Evolutionary conservation across 2,888 invertebrate species (phyloP).

Genomic region (Aethes cnicana): DNA sequence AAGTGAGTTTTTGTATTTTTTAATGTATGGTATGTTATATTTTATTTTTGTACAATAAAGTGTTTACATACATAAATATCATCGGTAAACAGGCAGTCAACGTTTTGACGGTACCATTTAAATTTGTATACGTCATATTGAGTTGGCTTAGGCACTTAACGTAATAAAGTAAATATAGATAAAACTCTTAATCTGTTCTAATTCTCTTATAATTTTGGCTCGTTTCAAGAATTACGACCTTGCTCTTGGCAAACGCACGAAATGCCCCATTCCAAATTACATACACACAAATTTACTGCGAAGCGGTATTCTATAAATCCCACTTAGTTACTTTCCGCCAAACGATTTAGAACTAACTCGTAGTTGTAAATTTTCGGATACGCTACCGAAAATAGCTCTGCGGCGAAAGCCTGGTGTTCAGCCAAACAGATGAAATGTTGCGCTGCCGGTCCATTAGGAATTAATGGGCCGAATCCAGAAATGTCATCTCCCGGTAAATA

Average conservation of each 20-base stretch:
- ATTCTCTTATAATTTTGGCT: too few species aligned
- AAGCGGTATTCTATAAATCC: conserved; percentile 67
- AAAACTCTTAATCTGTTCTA: too few species aligned
- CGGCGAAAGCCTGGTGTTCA: conserved; percentile 67
- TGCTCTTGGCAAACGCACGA: conserved; percentile 30
- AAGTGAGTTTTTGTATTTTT: too few species aligned
- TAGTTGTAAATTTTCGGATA: conserved; percentile 76
- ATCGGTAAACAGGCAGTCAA: too few species aligned
- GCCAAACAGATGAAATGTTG: conserved; percentile 80
- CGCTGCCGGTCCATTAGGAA: conserved; percentile 76
- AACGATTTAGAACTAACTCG: conserved; percentile 77
- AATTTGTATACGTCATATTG: too few species aligned
- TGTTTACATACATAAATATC: too few species aligned
- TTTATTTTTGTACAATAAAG: too few species aligned
- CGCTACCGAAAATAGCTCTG: conserved; percentile 75
- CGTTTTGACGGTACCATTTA: too few species aligned
- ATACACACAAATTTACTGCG: conserved; percentile 62
- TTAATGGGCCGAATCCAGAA: conserved; percentile 79
- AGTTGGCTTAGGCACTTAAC: too few species aligned
- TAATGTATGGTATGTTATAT: too few species aligned
- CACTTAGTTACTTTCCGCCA: conserved; percentile 66
- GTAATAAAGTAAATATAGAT: too few species aligned
- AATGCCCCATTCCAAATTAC: conserved; percentile 39
- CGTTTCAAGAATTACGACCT: neutral
- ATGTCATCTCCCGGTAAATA: conserved; percentile 79